phyloP scores from a whole-genome alignment of 2,113 vertebrate genomes.

The Petaurus breviceps region DNA sequence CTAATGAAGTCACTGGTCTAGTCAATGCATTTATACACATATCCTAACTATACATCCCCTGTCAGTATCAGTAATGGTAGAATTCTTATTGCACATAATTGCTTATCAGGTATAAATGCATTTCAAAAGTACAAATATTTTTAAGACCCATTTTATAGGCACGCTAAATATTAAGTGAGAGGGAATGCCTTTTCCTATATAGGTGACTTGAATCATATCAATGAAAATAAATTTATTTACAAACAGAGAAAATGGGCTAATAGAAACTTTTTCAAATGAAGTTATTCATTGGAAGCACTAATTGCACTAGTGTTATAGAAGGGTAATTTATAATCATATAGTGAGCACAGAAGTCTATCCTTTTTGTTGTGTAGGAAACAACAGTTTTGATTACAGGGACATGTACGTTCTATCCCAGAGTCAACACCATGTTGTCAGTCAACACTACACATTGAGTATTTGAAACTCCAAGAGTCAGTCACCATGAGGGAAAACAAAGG shows the following conservation, averaged over 20 bases:
- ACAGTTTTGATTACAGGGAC: constrained; percentile 16
- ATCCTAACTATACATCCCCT: background rate
- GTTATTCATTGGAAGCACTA: background rate
- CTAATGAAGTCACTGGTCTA: background rate
- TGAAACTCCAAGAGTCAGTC: background rate
- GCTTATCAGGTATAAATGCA: background rate
- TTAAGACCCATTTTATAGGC: background rate
- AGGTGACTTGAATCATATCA: background rate
- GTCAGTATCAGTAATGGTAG: background rate
- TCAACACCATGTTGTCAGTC: background rate
- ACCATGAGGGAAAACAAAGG: background rate
- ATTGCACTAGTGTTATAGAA: background rate
- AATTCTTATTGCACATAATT: background rate
- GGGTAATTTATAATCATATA: constrained; percentile 13
- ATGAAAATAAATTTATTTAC: background rate
- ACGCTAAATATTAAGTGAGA: background rate
- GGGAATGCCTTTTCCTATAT: background rate
- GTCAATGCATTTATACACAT: background rate
- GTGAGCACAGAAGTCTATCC: background rate
- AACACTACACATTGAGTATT: background rate
- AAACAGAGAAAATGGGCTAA: background rate
- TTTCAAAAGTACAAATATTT: background rate
- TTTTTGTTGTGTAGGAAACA: background rate
- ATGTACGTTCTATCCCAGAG: background rate
- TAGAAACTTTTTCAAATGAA: constrained; percentile 22